Evolutionary conservation across 2,113 vertebrate species (phyloP).

Genomic region (Electrona antarctica): DNA sequence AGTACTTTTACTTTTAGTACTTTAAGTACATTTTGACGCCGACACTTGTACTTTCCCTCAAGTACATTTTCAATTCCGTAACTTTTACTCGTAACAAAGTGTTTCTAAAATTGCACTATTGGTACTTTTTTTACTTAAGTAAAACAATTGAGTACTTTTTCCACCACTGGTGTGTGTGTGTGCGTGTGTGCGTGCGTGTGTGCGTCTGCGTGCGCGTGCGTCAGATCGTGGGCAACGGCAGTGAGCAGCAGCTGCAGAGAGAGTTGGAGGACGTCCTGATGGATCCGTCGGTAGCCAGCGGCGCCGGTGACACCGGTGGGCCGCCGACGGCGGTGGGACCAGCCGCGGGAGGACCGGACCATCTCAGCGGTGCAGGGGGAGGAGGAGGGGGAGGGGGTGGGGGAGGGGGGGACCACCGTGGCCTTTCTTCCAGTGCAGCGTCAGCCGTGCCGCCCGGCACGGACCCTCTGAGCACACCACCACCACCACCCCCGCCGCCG

Average conservation of each 20-base stretch:
- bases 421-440: slow-evolving; percentile 54
- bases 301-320: no score
- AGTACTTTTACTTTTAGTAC: no score
- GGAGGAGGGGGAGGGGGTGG: slow-evolving; percentile 15
- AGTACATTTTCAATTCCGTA: no score
- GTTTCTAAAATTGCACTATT: no score
- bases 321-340: slow-evolving; percentile 52
- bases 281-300: slow-evolving; percentile 87
- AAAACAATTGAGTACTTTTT: no score
- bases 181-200: neutral
- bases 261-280: slow-evolving; percentile 97
- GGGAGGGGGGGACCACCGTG: slow-evolving; percentile 66
- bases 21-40: no score
- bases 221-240: slow-evolving; percentile 98
- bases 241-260: slow-evolving; percentile 94
- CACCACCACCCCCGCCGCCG: slow-evolving; percentile 62
- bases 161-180: neutral
- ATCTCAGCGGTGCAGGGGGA: slow-evolving; percentile 47
- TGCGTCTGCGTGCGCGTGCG: slow-evolving; percentile 18
- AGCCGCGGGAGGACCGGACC: slow-evolving; percentile 52
- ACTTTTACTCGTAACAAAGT: no score
- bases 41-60: no score
- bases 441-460: slow-evolving; percentile 68
- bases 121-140: no score
- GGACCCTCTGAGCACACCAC: slow-evolving; percentile 78